Evolutionary conservation across 2,888 invertebrate genomes (phyloP), one percentile per base, ranked within the genome.

Genomic region (Boloria euphrosyne): DNA sequence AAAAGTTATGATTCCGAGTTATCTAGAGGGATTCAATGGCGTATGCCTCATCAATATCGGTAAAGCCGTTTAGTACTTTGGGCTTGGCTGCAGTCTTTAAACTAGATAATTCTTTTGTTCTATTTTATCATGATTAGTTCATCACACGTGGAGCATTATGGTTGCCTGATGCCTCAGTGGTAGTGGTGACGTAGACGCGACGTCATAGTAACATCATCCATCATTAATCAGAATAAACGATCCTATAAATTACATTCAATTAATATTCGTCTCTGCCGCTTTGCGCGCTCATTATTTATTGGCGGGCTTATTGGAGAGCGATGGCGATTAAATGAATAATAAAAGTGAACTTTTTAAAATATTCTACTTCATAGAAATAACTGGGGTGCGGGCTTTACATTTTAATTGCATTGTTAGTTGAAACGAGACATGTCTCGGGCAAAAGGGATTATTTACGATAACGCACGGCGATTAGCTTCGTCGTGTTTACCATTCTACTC

Each of bases 201-300:
- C 52, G 44, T 16, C 43, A 16, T 50, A 27, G 14, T 4, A 51
- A 52, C 47, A 47, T 46, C 51, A 52, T 31, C 13, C 52, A 52
- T 52, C 64, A 65, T 65, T 59, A 65, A 53, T 58, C 47, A 59
- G 58, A 64, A 52, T 52, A 64, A 64, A 58, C 58, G 64, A 52
- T 47, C 58, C 64, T 52, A 65, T 65, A 65, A 59, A 65, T 65
- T 59, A 47, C 52, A 53, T 59, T 53, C 59, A 65, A 65, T 65
- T 65, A 65, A 65, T 65, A 59, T 53, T 65, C 58, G 64, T 65
- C 64, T 52, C 52, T 18, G 49, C 54, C 62, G 62, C 47, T 54
- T 54, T 54, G 64, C 64, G 52, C 46, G 58, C 46, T 59, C 64
- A 52, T 59, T 59, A 47, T 52, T 65, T 65, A 65, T 38, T 13